phyloP scores from a whole-genome alignment of 2,888 invertebrate species.

The Brachycybe producta region DNA sequence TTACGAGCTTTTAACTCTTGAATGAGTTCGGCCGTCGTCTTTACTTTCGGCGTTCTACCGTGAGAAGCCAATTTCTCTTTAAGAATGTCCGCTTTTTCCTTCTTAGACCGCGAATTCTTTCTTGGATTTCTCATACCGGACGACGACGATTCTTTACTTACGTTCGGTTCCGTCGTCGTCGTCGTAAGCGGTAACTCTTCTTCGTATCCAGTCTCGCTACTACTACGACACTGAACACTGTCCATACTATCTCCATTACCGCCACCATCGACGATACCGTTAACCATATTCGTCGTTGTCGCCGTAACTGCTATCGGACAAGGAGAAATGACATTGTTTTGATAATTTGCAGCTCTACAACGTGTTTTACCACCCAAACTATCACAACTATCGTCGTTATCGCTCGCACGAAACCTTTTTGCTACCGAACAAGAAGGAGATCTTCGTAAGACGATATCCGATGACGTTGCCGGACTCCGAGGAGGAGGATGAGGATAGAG shows the following conservation, averaged over 20 bases:
- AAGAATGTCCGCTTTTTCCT: constrained; percentile 32
- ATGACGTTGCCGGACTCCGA: background rate
- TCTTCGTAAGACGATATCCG: background rate
- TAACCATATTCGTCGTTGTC: background rate
- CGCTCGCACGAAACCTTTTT: constrained; percentile 6
- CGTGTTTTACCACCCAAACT: constrained; percentile 22
- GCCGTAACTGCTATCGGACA: background rate
- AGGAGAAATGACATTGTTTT: constrained; percentile 15
- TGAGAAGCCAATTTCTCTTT: constrained; percentile 46
- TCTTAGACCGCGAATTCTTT: background rate
- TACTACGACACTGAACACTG: constrained; percentile 17
- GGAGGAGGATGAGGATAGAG: too few species aligned
- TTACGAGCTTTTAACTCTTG: constrained; percentile 52
- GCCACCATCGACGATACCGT: constrained; percentile 21
- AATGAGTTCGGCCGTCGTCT: constrained; percentile 66
- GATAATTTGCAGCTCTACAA: constrained; percentile 10
- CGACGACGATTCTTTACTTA: constrained; percentile 3
- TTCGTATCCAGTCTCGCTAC: too few species aligned
- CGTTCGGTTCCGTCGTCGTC: constrained; percentile 1
- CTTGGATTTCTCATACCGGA: background rate
- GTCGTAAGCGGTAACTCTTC: too few species aligned
- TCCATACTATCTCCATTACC: constrained; percentile 19
- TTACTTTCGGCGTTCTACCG: constrained; percentile 46
- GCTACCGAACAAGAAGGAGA: background rate
- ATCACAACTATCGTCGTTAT: constrained; percentile 19